Evolutionary conservation across 2,113 vertebrate genomes (phyloP), one percentile per base, ranked within the genome.

Genomic region (Bufo gargarizans): DNA sequence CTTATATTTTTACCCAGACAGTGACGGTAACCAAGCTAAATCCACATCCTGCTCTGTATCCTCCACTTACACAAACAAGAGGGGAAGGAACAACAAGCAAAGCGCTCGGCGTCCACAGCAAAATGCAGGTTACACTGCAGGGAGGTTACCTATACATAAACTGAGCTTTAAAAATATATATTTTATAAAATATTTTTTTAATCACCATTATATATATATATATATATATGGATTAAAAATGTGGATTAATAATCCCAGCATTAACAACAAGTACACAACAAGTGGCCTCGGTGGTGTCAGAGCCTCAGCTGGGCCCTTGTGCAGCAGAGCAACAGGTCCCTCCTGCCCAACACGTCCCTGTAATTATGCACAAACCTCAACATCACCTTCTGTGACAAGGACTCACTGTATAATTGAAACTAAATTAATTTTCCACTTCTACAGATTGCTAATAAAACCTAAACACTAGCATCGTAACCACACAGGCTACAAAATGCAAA

Each of bases 261-360:
- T 13, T 58, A 58, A 58, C 53, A 5, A 55, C 53, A 11, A 58
- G 11, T 33, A 33, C 56, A 58, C 56, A 63, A 63, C 59, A 17
- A 17, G 3, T 3, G 19, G 4, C 67, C 1, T 69, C 22, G 10
- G 33, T 3, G 5, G 22, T 19, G 47, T 22, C 45, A 20, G 20
- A 43, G 76, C n/a, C 58, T 67, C 85, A 86, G 74, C 85, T 67
- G 45, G 59, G 59, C 59, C 59, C 43, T 11, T 14, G 58, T 63
- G 56, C 45, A 67, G n/a, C 33, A 88, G 13, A 87, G 86, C 86
- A 88, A 88, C 86, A 88, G 55, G 86, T 87, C 49, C 50, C 74
- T 45, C 78, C 63, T 56, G 16, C 22, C 50, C 53, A 14, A 33
- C 47, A 2, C 85, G 12, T n/a, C 84, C 56, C 86, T 80, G 63